A percentile compares a stretch with the other conserved stretches of the same genome.
These are phyloP conservation scores for Diacarnus erythraeanus DNA, from an alignment of 37 sponge, comb jelly and placozoan genomes.

Conservation along the genomic window DNA sequence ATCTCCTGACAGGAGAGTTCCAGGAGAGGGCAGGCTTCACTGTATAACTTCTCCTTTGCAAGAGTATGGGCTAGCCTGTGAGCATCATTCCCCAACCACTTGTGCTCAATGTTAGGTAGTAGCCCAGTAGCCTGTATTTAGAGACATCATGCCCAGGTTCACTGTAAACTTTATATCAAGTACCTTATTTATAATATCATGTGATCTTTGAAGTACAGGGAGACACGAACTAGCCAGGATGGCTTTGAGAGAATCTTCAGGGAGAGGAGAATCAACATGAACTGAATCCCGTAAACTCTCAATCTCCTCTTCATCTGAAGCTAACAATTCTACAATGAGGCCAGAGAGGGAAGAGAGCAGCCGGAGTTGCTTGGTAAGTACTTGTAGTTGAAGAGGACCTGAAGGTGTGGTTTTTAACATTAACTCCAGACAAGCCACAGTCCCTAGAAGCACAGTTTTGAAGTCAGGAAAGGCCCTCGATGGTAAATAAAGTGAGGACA, in stretches of 20 bases:
- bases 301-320: constrained; percentile 17
- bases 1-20: constrained; percentile 34
- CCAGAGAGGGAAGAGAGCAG: not conserved
- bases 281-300: constrained; percentile 2
- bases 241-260: not conserved
- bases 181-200: constrained; percentile 6
- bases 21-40: constrained; percentile 8
- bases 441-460: not conserved
- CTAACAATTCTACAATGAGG: not conserved
- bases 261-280: not conserved
- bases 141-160: not conserved
- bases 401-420: not conserved
- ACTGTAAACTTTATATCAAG: not conserved
- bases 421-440: not conserved
- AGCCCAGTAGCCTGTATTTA: not conserved
- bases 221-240: constrained; percentile 15
- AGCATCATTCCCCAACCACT: constrained; percentile 43
- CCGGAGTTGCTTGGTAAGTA: not conserved
- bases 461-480: not conserved
- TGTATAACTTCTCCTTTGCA: not conserved
- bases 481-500: not conserved
- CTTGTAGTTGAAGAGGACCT: not conserved
- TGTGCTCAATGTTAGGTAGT: constrained; percentile 11
- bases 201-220: constrained; percentile 18
- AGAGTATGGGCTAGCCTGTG: constrained; percentile 16